These are phyloP conservation scores for Arizona elegans DNA, from an alignment of 2,113 vertebrate genomes.

Conservation along the genomic window DNA sequence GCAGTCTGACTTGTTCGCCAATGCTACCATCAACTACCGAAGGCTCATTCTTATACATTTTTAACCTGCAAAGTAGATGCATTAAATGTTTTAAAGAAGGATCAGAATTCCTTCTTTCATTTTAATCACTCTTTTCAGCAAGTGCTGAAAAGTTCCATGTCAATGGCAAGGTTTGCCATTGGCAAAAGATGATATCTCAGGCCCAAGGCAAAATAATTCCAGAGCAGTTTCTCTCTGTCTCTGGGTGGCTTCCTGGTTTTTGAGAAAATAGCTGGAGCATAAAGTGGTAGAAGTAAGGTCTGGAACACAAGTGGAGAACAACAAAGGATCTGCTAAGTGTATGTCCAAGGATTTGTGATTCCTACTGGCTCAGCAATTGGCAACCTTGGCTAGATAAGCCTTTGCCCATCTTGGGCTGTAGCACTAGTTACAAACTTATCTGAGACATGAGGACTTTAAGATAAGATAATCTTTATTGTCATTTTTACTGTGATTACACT, in stretches of 20 bases:
- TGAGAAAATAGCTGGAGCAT: not conserved
- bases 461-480: not conserved
- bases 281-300: not conserved
- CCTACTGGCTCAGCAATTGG: not conserved
- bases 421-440: not conserved
- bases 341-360: not conserved
- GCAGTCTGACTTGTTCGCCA: slow-evolving; percentile 77
- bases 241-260: not conserved
- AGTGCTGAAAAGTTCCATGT: not conserved
- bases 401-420: not conserved
- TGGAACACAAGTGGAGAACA: not conserved
- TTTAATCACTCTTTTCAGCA: not conserved
- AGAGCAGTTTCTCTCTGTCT: not conserved
- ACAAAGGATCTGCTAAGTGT: not conserved
- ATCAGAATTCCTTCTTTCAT: not conserved
- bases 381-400: not conserved
- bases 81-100: not conserved
- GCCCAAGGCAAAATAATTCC: not conserved
- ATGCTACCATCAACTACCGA: slow-evolving; percentile 71
- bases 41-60: slow-evolving; percentile 73
- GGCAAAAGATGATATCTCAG: not conserved
- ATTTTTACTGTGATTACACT: not conserved
- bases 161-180: not conserved
- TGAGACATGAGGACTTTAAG: not conserved
- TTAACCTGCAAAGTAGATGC: slow-evolving; percentile 72